phyloP scores from a whole-genome alignment of 1,140 invertebrate genomes.

The Lysiphlebus fabarum region DNA sequence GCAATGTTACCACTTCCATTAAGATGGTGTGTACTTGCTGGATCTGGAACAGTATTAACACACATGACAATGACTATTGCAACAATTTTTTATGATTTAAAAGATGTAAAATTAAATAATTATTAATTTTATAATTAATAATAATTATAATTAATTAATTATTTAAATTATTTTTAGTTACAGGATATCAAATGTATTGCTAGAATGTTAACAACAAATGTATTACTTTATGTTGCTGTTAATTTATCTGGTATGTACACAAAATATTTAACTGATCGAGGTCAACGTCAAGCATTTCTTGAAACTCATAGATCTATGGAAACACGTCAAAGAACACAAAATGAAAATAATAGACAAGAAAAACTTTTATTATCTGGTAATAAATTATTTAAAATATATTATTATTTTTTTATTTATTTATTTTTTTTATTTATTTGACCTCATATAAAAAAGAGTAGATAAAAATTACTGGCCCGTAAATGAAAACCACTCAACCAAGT shows the following conservation, averaged over 20 bases:
- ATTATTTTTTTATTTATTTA: neutral
- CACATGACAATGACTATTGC: constrained; percentile 59
- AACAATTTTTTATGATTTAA: constrained; percentile 41
- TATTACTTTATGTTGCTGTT: constrained; percentile 78
- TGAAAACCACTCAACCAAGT: constrained; percentile 44
- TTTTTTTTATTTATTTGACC: constrained; percentile 3
- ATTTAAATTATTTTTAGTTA: neutral
- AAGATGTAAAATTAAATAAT: constrained; percentile 36
- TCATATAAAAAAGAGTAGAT: neutral
- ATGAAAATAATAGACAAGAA: constrained; percentile 93
- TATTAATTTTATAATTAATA: neutral
- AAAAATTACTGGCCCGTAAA: constrained; percentile 41
- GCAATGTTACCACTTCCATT: constrained; percentile 87
- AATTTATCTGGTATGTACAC: constrained; percentile 96
- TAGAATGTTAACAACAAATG: constrained; percentile 71
- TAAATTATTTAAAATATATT: neutral
- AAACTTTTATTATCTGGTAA: constrained; percentile 80
- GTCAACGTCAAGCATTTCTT: constrained; percentile 92
- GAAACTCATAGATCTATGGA: constrained; percentile 95
- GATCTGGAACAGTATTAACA: constrained; percentile 71
- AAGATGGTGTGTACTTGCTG: constrained; percentile 79
- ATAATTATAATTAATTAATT: too few relatives aligned
- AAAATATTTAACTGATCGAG: constrained; percentile 91
- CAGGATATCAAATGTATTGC: constrained; percentile 62
- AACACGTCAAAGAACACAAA: constrained; percentile 86